phyloP scores from a whole-genome alignment of 2,113 vertebrate genomes.

The Maccullochella peelii region DNA sequence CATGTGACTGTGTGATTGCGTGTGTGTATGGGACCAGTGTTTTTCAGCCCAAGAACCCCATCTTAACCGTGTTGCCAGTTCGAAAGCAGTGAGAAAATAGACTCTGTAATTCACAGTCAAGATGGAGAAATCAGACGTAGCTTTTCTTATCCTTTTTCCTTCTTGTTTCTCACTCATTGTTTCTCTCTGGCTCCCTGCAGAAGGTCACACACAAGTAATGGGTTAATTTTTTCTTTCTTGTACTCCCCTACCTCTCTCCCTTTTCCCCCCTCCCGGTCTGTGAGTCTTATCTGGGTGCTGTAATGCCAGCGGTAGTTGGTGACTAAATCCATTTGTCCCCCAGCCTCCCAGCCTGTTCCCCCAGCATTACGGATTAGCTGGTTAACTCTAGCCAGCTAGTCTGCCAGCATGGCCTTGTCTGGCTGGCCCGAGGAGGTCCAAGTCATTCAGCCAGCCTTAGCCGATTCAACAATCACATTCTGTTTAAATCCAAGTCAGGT shows the following conservation, averaged over 20 bases:
- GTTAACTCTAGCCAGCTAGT: conserved; percentile 58
- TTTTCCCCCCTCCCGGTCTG: neutral
- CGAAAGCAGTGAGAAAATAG: conserved; percentile 33
- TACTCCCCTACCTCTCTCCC: neutral
- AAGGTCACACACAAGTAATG: conserved; percentile 31
- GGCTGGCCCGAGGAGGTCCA: conserved; percentile 32
- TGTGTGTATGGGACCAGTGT: neutral
- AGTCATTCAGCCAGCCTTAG: conserved; percentile 63
- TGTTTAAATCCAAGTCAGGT: conserved; percentile 74
- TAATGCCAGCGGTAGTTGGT: conserved; percentile 17
- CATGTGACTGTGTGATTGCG: neutral
- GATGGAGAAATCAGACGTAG: conserved; percentile 18
- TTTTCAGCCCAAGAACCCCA: conserved; percentile 14
- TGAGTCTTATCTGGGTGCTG: conserved; percentile 28
- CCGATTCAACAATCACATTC: conserved; percentile 69
- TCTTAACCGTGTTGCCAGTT: neutral
- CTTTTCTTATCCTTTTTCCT: neutral
- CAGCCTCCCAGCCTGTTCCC: neutral
- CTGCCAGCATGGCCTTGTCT: conserved; percentile 25
- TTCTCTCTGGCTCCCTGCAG: neutral
- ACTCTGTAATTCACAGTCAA: conserved; percentile 33
- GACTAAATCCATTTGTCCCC: conserved; percentile 46
- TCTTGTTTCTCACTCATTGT: conserved; percentile 7
- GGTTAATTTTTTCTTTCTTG: conserved; percentile 4
- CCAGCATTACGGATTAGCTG: conserved; percentile 58